Evolutionary conservation across 2,888 invertebrate genomes (phyloP), one percentile per base, ranked within the genome.

Genomic region (Ochropacha duplaris): DNA sequence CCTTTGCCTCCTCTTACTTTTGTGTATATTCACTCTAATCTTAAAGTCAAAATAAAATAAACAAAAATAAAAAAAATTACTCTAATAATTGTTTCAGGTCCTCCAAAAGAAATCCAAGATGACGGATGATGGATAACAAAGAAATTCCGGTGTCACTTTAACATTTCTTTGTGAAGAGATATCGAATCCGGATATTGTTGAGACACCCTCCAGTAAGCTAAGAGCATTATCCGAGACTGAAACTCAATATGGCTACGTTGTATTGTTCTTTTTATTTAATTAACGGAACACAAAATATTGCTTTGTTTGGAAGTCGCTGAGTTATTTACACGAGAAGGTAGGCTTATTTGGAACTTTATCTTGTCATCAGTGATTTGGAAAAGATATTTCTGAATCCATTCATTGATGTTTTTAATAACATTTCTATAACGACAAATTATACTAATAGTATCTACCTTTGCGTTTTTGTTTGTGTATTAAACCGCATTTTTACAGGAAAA

Each of bases 91-190:
- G 51, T 51, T 51, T 19, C 4, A 16, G 16, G 16, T 39, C 55
- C 50, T 58, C 58, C 57, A 36, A 50, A 54, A 34, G 54, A 55
- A 60, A 59, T 63, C 19, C 54, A 51, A 56, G 63, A 52, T 62
- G 60, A 57, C 55, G 54, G 57, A 61, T 62, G 57, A 67, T 56
- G 62, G 57, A 67, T 62, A 58, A 70, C 71, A 72, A 72, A 70
- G 64, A 62, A 59, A 55, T 52, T 60, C 57, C 49, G 50, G 55
- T 60, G 58, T 64, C 60, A 65, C 63, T 72, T 70, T 64, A 31
- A 44, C 57, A 22, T 60, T 12, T 52, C 31, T 55, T 39, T 55
- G 59, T 54, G 55, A 59, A 60, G 6, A n/a, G 55, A 65, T 65
- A 65, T 70, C 67, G 60, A 68, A 68, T 60, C 60, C 55, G 51